These are phyloP conservation scores for Tangara arthus DNA, from an alignment of 2,797 vertebrate genomes.

Conservation along the genomic window DNA sequence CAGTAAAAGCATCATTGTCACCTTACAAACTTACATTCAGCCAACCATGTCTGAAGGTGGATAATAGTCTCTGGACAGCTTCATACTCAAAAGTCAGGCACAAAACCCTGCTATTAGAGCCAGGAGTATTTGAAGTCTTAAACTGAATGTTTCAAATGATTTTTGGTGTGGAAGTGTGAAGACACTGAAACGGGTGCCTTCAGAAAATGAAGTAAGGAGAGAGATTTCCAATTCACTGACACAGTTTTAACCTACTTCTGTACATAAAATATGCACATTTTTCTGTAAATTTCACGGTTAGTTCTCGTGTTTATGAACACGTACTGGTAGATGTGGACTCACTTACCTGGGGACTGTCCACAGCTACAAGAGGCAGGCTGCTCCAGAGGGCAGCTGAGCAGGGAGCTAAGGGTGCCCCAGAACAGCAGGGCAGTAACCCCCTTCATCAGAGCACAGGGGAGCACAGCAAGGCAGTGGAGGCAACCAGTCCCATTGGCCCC, in stretches of 20 bases:
- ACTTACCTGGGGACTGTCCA: background rate
- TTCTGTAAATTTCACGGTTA: background rate
- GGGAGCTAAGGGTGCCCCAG: background rate
- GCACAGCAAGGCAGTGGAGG: background rate
- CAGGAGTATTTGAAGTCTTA: background rate
- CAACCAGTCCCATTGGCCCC: background rate
- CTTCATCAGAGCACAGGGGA: accelerated
- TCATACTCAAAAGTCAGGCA: background rate
- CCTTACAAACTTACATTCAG: background rate
- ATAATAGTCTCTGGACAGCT: background rate
- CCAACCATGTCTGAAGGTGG: background rate
- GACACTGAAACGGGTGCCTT: background rate
- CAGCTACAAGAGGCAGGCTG: background rate
- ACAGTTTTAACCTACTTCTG: background rate
- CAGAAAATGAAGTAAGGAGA: background rate
- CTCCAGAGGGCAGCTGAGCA: background rate
- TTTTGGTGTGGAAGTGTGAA: background rate
- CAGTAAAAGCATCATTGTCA: background rate
- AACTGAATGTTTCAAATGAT: background rate
- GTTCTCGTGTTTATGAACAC: background rate
- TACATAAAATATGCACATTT: background rate
- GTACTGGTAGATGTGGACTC: background rate
- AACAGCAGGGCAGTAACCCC: background rate
- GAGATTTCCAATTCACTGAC: background rate
- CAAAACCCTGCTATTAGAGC: background rate